Percentiles rank a stretch among this genome's conserved stretches.
Evolutionary conservation across 1,140 invertebrate genomes (phyloP).

Genomic region (Drosophila paulistorum): DNA sequence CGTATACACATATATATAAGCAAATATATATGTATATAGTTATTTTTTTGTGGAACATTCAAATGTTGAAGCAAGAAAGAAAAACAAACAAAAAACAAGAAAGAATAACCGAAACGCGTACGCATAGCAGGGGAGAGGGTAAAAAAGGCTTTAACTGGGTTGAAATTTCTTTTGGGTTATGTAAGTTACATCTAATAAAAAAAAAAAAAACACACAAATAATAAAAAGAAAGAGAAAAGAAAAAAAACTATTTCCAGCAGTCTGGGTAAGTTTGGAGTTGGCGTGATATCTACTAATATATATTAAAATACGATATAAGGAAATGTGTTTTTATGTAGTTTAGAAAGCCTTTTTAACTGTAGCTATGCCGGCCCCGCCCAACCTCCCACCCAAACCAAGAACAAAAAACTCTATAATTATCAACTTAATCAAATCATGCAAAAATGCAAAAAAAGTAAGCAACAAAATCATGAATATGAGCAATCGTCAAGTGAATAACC

Average conservation of each 20-base stretch:
- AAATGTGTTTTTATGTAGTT: conserved; percentile 70
- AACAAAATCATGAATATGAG: conserved; percentile 18
- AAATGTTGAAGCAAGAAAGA: conserved; percentile 82
- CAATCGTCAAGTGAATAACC: not conserved
- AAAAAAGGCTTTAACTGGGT: conserved; percentile 48
- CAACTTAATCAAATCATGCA: conserved; percentile 27
- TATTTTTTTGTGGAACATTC: conserved; percentile 82
- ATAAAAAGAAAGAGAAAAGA: not conserved
- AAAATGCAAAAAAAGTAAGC: conserved; percentile 33
- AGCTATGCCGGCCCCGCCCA: conserved; percentile 59
- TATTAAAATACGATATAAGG: conserved; percentile 55
- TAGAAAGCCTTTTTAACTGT: conserved; percentile 75
- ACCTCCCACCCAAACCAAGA: conserved; percentile 33
- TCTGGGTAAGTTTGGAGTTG: conserved; percentile 71
- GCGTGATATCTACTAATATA: conserved; percentile 59
- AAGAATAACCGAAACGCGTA: conserved; percentile 52
- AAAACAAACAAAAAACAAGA: conserved; percentile 54
- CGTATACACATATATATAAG: not conserved
- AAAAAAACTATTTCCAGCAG: conserved; percentile 52
- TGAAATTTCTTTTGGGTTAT: conserved; percentile 45
- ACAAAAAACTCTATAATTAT: conserved; percentile 12
- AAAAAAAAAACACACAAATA: conserved; percentile 25
- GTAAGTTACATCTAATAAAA: conserved; percentile 51
- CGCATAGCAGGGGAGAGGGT: conserved; percentile 35
- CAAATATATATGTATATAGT: conserved; percentile 30